Percentiles rank a stretch among this genome's conserved stretches.
Conservation (phyloP, 2,113 vertebrate genomes). For the Trichomycterus rosablanca region DNA sequence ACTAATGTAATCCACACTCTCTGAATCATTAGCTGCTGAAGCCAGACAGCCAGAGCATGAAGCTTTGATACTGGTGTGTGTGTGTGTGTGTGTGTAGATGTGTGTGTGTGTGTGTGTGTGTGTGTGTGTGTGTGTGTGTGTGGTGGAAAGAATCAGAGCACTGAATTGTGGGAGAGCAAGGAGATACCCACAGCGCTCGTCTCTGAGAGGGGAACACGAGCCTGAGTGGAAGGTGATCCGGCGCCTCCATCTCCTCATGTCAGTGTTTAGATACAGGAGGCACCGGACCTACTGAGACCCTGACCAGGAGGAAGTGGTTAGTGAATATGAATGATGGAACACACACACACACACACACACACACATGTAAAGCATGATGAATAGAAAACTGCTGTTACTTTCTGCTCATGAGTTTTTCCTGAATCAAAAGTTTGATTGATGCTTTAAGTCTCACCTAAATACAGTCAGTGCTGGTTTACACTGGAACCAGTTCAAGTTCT, state of each 20-base stretch:
- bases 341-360: too few species aligned
- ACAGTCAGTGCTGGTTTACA: too few species aligned
- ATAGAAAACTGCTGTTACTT: too few species aligned
- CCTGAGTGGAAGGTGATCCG: conserved; percentile 52
- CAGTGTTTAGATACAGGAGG: too few species aligned
- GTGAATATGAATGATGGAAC: too few species aligned
- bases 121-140: conserved; percentile 9
- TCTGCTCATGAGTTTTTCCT: too few species aligned
- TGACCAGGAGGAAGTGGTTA: too few species aligned
- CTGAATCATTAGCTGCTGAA: neutral
- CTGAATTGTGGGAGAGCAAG: conserved; percentile 15
- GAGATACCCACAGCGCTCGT: conserved; percentile 6
- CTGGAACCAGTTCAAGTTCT: too few species aligned
- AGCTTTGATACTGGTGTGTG: neutral
- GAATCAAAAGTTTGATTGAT: too few species aligned
- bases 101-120: conserved; percentile 14
- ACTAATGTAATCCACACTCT: neutral
- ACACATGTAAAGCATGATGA: too few species aligned
- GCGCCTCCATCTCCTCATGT: conserved; percentile 42
- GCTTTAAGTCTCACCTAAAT: too few species aligned
- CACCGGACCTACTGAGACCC: too few species aligned
- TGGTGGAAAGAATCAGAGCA: conserved; percentile 1
- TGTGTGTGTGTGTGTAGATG: conserved; percentile 9
- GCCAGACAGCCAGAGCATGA: neutral
- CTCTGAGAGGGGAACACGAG: conserved; percentile 48